Evolutionary conservation across 2,113 vertebrate genomes (phyloP), one percentile per base, ranked within the genome.

Genomic region (Rhinoderma darwinii): DNA sequence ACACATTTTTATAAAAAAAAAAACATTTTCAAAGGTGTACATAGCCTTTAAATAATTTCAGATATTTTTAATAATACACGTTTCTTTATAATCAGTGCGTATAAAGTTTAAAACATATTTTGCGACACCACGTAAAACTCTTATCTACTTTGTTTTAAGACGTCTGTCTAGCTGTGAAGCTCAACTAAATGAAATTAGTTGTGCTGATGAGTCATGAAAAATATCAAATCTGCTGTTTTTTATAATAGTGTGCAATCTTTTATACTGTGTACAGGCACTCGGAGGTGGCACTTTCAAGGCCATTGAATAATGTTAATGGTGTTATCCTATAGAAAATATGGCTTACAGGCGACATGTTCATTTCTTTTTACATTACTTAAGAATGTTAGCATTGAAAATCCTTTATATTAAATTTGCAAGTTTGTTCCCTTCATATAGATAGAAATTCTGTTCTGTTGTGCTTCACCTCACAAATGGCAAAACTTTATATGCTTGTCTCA

Each of bases 281-380:
- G 39, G 51, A 84, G 72, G 35, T 73, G 56, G 72, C n/a, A 84
- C 51, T 41, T 74, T 59, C 83, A 84, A 84, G 70, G 83, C 72
- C 72, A 75, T 56, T 73, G 83, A 84, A 75, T 72, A 83, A 83
- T 84, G 50, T 84, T 84, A 76, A 84, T 84, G 25, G 70, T 84
- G 70, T 56, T 59, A 27, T 59, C 59, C 72, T 75, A 56, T n/a
- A 76, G 50, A 84, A 50, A 84, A 75, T 20, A 56, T 0, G 20
- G 11, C 59, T 68, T 47, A 7, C 25, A 47, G 15, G n/a, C 15
- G 9, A 68, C 18, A 27, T 27, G 44, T 82, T 82, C 39, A 61
- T 32, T 82, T 82, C 47, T 68, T 68, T 66, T 32, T 68, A 63
- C 10, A 66, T 68, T 82, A 32, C 56, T 82, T 44, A 68, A 32